Evolutionary conservation across 2,797 vertebrate genomes (phyloP), one percentile per base, ranked within the genome.

Genomic region (Pelobates cultripes): DNA sequence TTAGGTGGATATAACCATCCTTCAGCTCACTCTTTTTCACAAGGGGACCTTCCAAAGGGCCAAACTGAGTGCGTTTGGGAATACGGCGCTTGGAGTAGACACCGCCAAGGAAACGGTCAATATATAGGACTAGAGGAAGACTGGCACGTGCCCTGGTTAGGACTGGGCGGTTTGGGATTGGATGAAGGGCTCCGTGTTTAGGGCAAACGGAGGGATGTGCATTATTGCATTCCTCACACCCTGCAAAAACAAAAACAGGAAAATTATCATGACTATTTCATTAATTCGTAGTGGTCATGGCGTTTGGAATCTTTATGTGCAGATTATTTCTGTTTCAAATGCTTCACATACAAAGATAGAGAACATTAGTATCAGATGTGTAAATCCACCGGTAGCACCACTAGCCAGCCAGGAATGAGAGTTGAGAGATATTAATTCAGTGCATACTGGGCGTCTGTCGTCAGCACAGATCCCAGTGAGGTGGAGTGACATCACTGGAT

Each of bases 141-240:
- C 97, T 99, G 85, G 98, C 97, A 41, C 97, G 92, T 0, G 98
- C 98, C 82, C 95, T 94, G 68, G 97, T 98, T 89, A 99, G 88
- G 76, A 99, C 97, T 0, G 97, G 97, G 8, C 97, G 92, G 90
- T 96, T 99, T 44, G 96, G 96, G 88, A 99, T 96, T 0, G 97
- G 97, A 78, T 99, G 97, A 83, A 99, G 86, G 3, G 97, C 92
- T 0, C 98, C 98, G 0, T 99, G 98, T 75, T 97, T 96, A 0
- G 94, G 89, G 86, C 98, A 99, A 78, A 95, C 95, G 0, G 96
- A 95, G 10, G 96, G 89, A 88, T 98, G 97, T 0, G 97, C 92
- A 0, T 90, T 94, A 51, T 97, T 99, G 82, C 98, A 99, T 87
- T 99, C 98, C 87, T 99, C 98, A 81, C 98, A 99, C 98, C 98